Conservation (phyloP, 2,888 invertebrate genomes). For the Drosophila meridiana region DNA sequence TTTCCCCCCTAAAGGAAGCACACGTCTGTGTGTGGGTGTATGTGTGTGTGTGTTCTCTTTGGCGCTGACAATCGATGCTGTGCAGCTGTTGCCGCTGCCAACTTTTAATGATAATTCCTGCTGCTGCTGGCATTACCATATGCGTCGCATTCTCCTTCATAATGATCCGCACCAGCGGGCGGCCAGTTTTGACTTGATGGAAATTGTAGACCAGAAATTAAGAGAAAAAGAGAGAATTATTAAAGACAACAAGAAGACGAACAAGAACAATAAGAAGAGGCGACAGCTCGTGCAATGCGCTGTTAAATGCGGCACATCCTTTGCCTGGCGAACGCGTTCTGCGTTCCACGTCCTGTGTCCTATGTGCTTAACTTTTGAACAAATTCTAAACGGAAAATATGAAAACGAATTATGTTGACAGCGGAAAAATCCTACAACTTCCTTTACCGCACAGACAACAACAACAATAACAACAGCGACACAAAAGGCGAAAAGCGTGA, state of each 20-base stretch:
- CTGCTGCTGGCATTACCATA: constrained; percentile 48
- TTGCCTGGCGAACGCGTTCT: constrained; percentile 72
- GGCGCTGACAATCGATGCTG: constrained; percentile 60
- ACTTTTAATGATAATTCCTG: constrained; percentile 76
- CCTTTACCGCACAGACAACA: constrained; percentile 64
- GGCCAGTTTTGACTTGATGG: constrained; percentile 52
- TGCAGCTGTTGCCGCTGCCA: constrained; percentile 70
- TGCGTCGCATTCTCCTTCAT: constrained; percentile 37
- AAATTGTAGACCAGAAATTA: constrained; percentile 50
- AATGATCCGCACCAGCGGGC: constrained; percentile 20
- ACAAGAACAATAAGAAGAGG: constrained; percentile 29
- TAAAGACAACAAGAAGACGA: constrained; percentile 43
- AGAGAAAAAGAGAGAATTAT: constrained; percentile 41
- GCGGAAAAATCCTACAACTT: constrained; percentile 80
- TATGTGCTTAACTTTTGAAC: constrained; percentile 71
- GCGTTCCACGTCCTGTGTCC: background rate
- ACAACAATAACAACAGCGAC: constrained; percentile 5
- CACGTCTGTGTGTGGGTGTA: background rate
- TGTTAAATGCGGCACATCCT: constrained; percentile 71
- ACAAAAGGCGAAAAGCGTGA: constrained; percentile 57
- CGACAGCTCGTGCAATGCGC: constrained; percentile 60
- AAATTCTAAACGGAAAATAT: constrained; percentile 81
- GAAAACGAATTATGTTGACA: constrained; percentile 81
- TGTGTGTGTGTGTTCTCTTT: background rate
- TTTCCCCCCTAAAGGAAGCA: too few relatives aligned